These are phyloP conservation scores for Miniopterus natalensis DNA, from an alignment of 2,113 vertebrate species.

Conservation along the genomic window DNA sequence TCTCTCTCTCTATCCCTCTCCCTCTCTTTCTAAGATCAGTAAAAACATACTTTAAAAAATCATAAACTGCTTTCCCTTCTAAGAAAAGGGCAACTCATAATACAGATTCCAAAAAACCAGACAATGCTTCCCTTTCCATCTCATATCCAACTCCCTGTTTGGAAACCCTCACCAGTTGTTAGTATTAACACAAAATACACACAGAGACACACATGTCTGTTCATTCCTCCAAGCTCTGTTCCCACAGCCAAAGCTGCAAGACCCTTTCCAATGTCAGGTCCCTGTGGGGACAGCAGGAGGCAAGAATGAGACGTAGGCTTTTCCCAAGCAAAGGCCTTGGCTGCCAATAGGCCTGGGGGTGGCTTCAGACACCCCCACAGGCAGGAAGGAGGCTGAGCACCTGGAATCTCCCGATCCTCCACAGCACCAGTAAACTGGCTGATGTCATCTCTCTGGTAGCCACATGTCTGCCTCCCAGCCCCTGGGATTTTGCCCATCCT, in stretches of 20 bases:
- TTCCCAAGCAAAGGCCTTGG: constrained; percentile 42
- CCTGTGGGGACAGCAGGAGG: constrained; percentile 46
- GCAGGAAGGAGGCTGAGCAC: constrained; percentile 71
- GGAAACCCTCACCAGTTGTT: constrained; percentile 39
- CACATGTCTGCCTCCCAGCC: constrained; percentile 61
- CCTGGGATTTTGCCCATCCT: constrained; percentile 60
- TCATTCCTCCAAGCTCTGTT: constrained; percentile 61
- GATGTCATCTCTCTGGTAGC: constrained; percentile 73
- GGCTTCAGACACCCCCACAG: constrained; percentile 38
- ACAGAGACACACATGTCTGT: not conserved
- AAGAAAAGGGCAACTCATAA: constrained; percentile 55
- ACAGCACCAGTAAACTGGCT: constrained; percentile 57
- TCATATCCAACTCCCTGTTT: not conserved
- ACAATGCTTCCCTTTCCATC: not conserved
- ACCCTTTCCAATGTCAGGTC: constrained; percentile 65
- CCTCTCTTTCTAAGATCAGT: too few relatives aligned
- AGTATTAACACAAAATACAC: constrained; percentile 35
- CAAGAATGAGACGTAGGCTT: constrained; percentile 51
- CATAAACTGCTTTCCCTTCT: constrained; percentile 43
- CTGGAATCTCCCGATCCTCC: constrained; percentile 68
- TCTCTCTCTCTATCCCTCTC: too few relatives aligned
- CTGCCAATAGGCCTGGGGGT: constrained; percentile 14
- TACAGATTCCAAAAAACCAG: constrained; percentile 30
- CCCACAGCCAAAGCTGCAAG: constrained; percentile 59
- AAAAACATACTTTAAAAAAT: not conserved